Evolutionary conservation across 2,797 vertebrate species (phyloP).

Genomic region (Enteromius radiatus): DNA sequence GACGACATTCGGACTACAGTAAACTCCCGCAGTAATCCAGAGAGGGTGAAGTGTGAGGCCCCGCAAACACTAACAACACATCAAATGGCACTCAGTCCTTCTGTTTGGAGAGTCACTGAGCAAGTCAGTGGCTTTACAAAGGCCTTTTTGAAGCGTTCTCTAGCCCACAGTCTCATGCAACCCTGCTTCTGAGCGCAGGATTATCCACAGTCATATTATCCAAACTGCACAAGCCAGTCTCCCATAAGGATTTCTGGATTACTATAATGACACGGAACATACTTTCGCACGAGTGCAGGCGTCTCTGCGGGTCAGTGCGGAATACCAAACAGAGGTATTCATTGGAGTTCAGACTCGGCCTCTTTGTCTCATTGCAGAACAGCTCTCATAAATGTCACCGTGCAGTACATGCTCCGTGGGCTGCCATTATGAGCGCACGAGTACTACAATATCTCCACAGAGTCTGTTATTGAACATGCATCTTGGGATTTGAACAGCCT

Average conservation of each 20-base stretch:
- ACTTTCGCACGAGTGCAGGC: constrained; percentile 50
- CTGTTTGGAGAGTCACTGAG: constrained; percentile 31
- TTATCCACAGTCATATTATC: constrained; percentile 53
- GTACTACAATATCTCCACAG: constrained; percentile 61
- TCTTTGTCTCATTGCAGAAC: constrained; percentile 48
- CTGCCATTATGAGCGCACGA: constrained; percentile 54
- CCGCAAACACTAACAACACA: constrained; percentile 15
- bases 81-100: constrained; percentile 31
- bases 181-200: constrained; percentile 47
- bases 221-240: constrained; percentile 49
- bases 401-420: constrained; percentile 53
- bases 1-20: not conserved
- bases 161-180: constrained; percentile 36
- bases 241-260: constrained; percentile 55
- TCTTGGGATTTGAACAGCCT: constrained; percentile 65
- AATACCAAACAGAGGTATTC: constrained; percentile 52
- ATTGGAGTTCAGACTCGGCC: constrained; percentile 43
- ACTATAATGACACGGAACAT: constrained; percentile 49
- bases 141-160: constrained; percentile 48
- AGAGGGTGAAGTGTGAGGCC: constrained; percentile 19
- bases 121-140: constrained; percentile 36
- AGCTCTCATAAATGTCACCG: constrained; percentile 60
- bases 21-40: constrained; percentile 48
- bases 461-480: constrained; percentile 62
- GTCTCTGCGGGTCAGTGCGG: constrained; percentile 48